Evolutionary conservation across 2,797 vertebrate genomes (phyloP).

Genomic region (Geotrypetes seraphini): DNA sequence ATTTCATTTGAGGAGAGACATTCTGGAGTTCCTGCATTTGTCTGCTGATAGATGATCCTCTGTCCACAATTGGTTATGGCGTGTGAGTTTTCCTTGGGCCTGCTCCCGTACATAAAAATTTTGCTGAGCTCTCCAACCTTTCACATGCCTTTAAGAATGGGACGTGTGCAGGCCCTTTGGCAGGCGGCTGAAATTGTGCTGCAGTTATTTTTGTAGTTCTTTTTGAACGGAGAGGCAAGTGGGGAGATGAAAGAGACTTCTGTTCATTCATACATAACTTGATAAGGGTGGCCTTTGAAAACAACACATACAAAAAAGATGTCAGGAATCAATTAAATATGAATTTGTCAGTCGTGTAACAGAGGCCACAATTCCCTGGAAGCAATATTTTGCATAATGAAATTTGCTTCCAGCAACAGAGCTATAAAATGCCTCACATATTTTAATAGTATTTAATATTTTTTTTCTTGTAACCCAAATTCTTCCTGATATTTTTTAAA

Average conservation of each 20-base stretch:
- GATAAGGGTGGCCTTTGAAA: slow-evolving; percentile 19
- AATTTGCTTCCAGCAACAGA: fast-evolving
- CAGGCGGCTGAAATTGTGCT: slow-evolving; percentile 50
- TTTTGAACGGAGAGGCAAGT: slow-evolving; percentile 60
- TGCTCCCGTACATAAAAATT: slow-evolving; percentile 70
- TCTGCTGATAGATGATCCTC: slow-evolving; percentile 97
- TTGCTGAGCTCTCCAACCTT: slow-evolving; percentile 68
- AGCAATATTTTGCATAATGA: not conserved
- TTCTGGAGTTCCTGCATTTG: slow-evolving; percentile 86
- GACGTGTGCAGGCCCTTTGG: slow-evolving; percentile 45
- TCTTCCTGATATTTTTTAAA: too few species aligned
- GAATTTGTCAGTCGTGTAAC: not conserved
- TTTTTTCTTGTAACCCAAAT: too few species aligned
- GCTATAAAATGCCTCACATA: too few species aligned
- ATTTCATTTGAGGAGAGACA: slow-evolving; percentile 99
- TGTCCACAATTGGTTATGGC: slow-evolving; percentile 77
- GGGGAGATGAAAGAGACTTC: slow-evolving; percentile 58
- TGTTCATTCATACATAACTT: slow-evolving; percentile 69
- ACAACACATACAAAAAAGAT: not conserved
- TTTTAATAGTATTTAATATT: too few species aligned
- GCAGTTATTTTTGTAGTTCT: slow-evolving; percentile 73
- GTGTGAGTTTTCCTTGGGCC: slow-evolving; percentile 72
- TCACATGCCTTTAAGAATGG: slow-evolving; percentile 40
- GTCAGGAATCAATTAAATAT: slow-evolving; percentile 14
- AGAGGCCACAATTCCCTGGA: fast-evolving